Conservation (phyloP, 2,888 invertebrate genomes). For the Quadriops clusia region DNA sequence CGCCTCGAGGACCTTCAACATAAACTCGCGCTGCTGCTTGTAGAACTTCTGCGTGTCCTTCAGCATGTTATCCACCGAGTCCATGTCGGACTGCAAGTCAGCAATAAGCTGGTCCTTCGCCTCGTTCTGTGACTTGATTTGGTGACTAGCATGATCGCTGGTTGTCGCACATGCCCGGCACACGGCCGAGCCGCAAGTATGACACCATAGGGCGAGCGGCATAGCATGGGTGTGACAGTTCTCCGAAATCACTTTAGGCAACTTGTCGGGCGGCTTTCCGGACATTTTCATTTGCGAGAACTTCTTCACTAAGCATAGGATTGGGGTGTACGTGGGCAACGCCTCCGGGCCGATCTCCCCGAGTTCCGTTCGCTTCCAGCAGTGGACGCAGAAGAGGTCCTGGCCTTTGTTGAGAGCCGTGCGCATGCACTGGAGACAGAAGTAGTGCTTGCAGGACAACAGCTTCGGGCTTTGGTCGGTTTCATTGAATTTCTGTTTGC, state of each 20-base stretch:
- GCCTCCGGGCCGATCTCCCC: conserved; percentile 54
- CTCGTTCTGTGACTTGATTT: conserved; percentile 54
- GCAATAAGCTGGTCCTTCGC: conserved; percentile 53
- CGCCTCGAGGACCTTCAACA: conserved; percentile 60
- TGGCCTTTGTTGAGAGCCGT: conserved; percentile 53
- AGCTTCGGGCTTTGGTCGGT: conserved; percentile 60
- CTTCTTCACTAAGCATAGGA: conserved; percentile 54
- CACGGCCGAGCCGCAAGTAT: conserved; percentile 49
- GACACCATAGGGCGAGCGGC: conserved; percentile 62
- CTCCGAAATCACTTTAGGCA: conserved; percentile 39
- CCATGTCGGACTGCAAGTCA: conserved; percentile 54
- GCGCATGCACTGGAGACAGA: conserved; percentile 63
- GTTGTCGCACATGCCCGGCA: conserved; percentile 57
- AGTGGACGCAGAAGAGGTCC: conserved; percentile 59
- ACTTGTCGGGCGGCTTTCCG: conserved; percentile 35
- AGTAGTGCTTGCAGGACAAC: conserved; percentile 65
- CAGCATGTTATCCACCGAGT: conserved; percentile 56
- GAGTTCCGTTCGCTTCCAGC: conserved; percentile 61
- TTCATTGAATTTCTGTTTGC: conserved; percentile 64
- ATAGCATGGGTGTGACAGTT: conserved; percentile 62
- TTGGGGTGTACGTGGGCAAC: conserved; percentile 55
- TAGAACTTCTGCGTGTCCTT: conserved; percentile 59
- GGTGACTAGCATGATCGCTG: conserved; percentile 52
- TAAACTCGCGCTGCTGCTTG: conserved; percentile 57
- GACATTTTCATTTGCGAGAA: conserved; percentile 46